Percentiles rank a stretch among this genome's conserved stretches.
phyloP scores from a whole-genome alignment of 2,888 invertebrate species.

The Trissolcus brochymenae region DNA sequence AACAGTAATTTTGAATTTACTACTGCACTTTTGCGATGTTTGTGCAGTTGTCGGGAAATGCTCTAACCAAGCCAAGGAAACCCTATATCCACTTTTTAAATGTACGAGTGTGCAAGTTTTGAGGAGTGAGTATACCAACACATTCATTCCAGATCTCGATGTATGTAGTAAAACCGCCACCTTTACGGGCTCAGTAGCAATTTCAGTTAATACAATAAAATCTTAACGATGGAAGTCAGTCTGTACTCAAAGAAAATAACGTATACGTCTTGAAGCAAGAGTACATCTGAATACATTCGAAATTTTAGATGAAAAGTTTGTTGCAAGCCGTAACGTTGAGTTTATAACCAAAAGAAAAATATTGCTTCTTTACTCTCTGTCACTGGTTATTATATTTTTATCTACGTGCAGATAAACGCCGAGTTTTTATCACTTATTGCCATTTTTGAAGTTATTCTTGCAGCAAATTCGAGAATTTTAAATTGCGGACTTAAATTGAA shows the following conservation, averaged over 20 bases:
- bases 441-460: not conserved
- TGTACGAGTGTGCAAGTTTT: constrained; percentile 45
- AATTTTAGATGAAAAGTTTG: constrained; percentile 68
- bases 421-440: constrained; percentile 4
- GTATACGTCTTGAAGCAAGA: constrained; percentile 50
- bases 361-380: constrained; percentile 43
- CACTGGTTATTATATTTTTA: constrained; percentile 31
- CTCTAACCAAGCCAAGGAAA: constrained; percentile 45
- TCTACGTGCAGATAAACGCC: constrained; percentile 8
- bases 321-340: constrained; percentile 52
- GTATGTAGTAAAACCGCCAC: constrained; percentile 62
- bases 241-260: constrained; percentile 57
- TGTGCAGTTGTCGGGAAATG: constrained; percentile 65
- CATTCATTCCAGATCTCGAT: constrained; percentile 48
- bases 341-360: constrained; percentile 52
- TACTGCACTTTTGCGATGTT: constrained; percentile 68
- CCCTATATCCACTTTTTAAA: constrained; percentile 25
- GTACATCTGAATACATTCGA: constrained; percentile 63
- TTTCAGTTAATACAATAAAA: constrained; percentile 75
- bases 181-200: constrained; percentile 71
- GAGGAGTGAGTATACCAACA: constrained; percentile 20
- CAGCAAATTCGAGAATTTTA: no score
- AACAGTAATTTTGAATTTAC: constrained; percentile 74
- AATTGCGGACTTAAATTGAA: no score
- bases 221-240: constrained; percentile 63